Evolutionary conservation across 2,888 invertebrate species (phyloP).

Genomic region (Metellina segmentata): DNA sequence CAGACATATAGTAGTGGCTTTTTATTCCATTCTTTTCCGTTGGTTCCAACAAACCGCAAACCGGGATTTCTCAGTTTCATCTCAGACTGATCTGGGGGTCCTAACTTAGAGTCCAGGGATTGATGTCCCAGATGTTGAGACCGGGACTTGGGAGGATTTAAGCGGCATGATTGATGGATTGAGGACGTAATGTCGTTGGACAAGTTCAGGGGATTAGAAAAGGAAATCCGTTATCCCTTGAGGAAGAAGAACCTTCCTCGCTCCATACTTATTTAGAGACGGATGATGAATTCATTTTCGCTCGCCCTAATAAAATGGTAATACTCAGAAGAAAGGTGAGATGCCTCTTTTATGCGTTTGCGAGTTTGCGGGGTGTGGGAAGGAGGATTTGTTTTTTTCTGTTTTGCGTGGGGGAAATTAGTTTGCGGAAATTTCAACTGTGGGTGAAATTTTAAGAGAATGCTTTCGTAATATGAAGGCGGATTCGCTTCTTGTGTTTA

Average conservation of each 20-base stretch:
- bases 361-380: background rate
- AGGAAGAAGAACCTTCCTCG: constrained; percentile 15
- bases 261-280: constrained; percentile 28
- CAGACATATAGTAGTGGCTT: background rate
- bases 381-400: background rate
- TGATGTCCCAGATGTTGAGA: constrained; percentile 64
- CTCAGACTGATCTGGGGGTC: constrained; percentile 31
- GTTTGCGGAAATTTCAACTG: background rate
- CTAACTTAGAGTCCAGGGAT: constrained; percentile 26
- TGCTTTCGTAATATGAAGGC: too few species aligned
- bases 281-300: constrained; percentile 32
- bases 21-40: constrained; percentile 45
- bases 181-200: constrained; percentile 48
- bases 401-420: background rate
- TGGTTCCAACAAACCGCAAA: constrained; percentile 25
- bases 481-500: too few species aligned
- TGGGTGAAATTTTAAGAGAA: background rate
- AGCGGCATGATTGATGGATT: constrained; percentile 63
- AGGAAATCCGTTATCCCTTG: constrained; percentile 42
- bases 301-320: constrained; percentile 61
- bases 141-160: constrained; percentile 30
- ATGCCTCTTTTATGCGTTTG: too few species aligned
- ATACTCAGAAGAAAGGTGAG: background rate
- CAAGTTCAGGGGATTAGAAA: constrained; percentile 65
- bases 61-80: constrained; percentile 35